Evolutionary conservation across 2,888 invertebrate species (phyloP), one percentile per base, ranked within the genome.

Genomic region (Spilarctia lutea): DNA sequence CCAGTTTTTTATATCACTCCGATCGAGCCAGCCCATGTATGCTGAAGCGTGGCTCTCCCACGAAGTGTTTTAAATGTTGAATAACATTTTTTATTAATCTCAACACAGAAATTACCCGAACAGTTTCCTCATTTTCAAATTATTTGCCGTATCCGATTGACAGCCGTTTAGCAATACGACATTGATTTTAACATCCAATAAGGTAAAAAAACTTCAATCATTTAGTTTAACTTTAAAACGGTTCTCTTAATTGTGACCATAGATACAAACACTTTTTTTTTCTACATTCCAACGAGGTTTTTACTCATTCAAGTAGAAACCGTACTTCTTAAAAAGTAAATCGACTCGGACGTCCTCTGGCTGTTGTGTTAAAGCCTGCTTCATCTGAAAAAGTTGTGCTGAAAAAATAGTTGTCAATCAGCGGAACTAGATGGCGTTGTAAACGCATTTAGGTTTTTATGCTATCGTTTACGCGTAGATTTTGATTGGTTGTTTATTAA

Each of bases 371-470:
- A 73, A 70, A 79, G 68, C 52, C 71, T 69, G 30, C 42, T 79
- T 78, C 20, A 20, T 35, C 68, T 79, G 75, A 77, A 87, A 88
- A 92, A 90, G 81, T 82, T 76, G 72, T 27, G 16, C n/a, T 73
- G 81, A 91, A 93, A 93, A 93, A 93, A 91, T 79, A 72, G 91
- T 83, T 89, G 83, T 81, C 42, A 11, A 73, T 39, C 42, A 66
- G 65, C 30, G 78, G 48, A 68, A 77, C 84, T 86, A 93, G 93
- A 89, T 93, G 93, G 92, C 92, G 89, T 67, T 82, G 56, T 20
- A 65, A 74, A 70, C 74, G 78, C 85, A 82, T 85, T 79, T 83
- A 76, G 71, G 75, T 67, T 65, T 72, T 84, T 76, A 33, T 30
- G 27, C 16, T n/a, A 4, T 11, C 16, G 30, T 70, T 74, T 76